These are phyloP conservation scores for Ataeniobius toweri DNA, from an alignment of 2,797 vertebrate genomes.

Conservation along the genomic window DNA sequence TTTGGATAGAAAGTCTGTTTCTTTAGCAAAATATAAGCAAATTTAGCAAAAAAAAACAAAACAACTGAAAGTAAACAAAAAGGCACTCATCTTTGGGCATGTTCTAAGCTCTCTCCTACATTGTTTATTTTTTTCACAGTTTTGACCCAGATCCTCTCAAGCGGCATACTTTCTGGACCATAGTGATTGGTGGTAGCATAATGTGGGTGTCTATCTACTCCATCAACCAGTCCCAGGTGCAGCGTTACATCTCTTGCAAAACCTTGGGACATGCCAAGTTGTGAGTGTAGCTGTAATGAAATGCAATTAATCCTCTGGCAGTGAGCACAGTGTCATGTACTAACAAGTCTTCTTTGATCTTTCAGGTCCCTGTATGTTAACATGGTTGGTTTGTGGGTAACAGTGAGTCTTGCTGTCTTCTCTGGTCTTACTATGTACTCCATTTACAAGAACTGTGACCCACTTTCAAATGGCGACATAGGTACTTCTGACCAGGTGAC, in stretches of 20 bases:
- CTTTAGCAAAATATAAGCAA: background rate
- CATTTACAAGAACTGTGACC: constrained; percentile 84
- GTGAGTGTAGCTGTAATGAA: constrained; percentile 65
- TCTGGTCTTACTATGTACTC: constrained; percentile 84
- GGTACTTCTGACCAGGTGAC: constrained; percentile 76
- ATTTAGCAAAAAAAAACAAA: background rate
- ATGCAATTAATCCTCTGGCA: background rate
- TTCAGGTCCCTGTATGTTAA: constrained; percentile 82
- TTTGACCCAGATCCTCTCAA: constrained; percentile 83
- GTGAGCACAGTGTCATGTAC: background rate
- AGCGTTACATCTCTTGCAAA: constrained; percentile 85
- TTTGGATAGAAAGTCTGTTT: background rate
- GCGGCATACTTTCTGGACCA: constrained; percentile 84
- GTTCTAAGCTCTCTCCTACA: background rate
- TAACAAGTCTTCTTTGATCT: constrained; percentile 32
- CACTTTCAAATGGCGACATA: constrained; percentile 74
- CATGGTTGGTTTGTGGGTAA: constrained; percentile 81
- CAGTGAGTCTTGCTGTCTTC: constrained; percentile 81
- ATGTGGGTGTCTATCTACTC: constrained; percentile 84
- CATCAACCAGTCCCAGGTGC: constrained; percentile 87
- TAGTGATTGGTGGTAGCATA: constrained; percentile 79
- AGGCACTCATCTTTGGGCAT: background rate
- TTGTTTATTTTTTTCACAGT: constrained; percentile 53
- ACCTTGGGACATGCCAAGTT: constrained; percentile 81
- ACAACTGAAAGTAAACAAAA: background rate